A percentile compares a stretch with the other conserved stretches of the same genome.
phyloP scores from a whole-genome alignment of 1,140 invertebrate genomes.

The Leptopilina clavipes region DNA sequence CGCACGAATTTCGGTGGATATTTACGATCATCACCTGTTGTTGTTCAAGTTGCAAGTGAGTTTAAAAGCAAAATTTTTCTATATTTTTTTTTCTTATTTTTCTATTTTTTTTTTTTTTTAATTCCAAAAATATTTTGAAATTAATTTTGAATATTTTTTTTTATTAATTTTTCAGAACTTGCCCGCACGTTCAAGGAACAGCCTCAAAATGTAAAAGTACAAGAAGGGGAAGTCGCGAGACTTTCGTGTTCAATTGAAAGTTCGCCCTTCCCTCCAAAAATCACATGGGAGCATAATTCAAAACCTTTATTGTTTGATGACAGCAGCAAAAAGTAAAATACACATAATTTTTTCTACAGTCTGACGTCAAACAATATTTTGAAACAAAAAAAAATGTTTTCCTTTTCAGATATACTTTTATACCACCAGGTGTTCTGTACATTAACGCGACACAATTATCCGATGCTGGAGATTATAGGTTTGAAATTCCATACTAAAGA shows the following conservation, averaged over 20 bases:
- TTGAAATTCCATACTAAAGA: constrained; percentile 46
- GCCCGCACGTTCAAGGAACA: constrained; percentile 72
- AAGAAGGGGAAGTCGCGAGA: constrained; percentile 74
- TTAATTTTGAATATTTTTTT: background rate
- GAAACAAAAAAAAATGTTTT: constrained; percentile 45
- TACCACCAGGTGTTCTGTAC: constrained; percentile 77
- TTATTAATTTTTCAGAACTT: constrained; percentile 69
- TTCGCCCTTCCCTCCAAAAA: constrained; percentile 73
- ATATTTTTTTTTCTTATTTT: constrained; percentile 9
- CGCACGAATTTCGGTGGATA: constrained; percentile 64
- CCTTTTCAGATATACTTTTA: constrained; percentile 70
- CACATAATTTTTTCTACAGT: constrained; percentile 17
- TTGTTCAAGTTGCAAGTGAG: constrained; percentile 67
- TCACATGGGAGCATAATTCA: constrained; percentile 76
- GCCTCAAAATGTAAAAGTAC: constrained; percentile 70
- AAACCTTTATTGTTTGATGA: constrained; percentile 67
- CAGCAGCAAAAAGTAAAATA: constrained; percentile 67
- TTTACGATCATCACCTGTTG: constrained; percentile 65
- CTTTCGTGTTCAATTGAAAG: constrained; percentile 77
- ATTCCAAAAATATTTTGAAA: no score
- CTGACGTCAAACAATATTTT: no score
- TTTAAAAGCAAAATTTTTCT: background rate
- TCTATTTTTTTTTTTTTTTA: background rate
- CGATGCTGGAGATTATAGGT: constrained; percentile 79
- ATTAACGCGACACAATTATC: constrained; percentile 75